These are phyloP conservation scores for Smutsia temminckii DNA, from an alignment of 2,797 vertebrate genomes.

Conservation along the genomic window DNA sequence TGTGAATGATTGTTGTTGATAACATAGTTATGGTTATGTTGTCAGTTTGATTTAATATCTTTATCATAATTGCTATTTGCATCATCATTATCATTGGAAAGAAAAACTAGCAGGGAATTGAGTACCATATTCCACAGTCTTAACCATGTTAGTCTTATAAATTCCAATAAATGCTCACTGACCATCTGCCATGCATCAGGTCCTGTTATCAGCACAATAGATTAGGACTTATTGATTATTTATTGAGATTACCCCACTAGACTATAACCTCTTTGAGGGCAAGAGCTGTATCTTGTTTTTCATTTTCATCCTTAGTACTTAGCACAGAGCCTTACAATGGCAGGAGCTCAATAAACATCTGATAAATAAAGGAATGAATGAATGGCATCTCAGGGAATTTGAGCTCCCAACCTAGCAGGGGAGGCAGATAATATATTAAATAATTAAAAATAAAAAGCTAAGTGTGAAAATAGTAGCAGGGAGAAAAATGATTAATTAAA, in stretches of 20 bases:
- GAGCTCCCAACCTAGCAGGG: neutral
- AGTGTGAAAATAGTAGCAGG: neutral
- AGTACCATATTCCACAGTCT: neutral
- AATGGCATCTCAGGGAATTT: neutral
- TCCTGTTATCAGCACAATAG: neutral
- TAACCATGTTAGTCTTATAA: neutral
- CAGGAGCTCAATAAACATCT: neutral
- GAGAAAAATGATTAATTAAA: neutral
- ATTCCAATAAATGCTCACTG: neutral
- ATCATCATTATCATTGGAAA: neutral
- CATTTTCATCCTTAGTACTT: neutral
- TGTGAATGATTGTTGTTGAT: no score
- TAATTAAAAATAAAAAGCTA: neutral
- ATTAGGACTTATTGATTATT: neutral
- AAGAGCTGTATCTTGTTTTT: neutral
- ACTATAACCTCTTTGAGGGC: neutral
- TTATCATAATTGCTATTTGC: no score
- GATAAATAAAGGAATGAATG: neutral
- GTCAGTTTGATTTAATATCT: neutral
- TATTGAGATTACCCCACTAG: neutral
- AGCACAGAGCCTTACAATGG: neutral
- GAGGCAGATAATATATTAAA: neutral
- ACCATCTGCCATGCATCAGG: no score
- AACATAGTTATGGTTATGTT: no score
- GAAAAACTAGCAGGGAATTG: neutral